phyloP scores from a whole-genome alignment of 1,140 invertebrate genomes.

The Panagrolaimus sp. region DNA sequence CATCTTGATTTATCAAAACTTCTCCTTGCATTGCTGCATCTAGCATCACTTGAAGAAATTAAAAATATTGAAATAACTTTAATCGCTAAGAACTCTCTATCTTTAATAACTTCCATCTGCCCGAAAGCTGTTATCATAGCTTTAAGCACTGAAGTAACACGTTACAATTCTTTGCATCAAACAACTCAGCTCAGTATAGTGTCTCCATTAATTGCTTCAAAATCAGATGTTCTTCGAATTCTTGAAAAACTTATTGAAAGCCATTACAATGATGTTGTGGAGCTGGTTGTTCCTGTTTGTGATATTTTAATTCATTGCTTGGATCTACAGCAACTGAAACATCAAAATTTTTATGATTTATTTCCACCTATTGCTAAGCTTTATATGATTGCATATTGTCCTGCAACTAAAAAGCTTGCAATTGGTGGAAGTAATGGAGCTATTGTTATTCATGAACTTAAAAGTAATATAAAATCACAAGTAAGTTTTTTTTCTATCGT shows the following conservation, averaged over 20 bases:
- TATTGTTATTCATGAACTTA: conserved; percentile 87
- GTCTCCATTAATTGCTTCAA: conserved; percentile 80
- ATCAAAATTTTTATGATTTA: conserved; percentile 78
- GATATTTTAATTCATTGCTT: conserved; percentile 96
- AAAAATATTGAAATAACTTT: conserved; percentile 81
- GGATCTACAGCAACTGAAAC: conserved; percentile 83
- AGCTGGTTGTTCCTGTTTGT: conserved; percentile 88
- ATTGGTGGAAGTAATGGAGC: conserved; percentile 86
- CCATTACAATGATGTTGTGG: conserved; percentile 87
- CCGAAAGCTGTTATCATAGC: conserved; percentile 94
- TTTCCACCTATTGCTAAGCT: conserved; percentile 85
- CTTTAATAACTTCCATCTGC: conserved; percentile 84
- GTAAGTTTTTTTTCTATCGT: no score
- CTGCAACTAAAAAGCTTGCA: conserved; percentile 81
- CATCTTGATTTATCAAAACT: conserved; percentile 87
- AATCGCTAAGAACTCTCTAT: conserved; percentile 86
- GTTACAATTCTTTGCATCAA: conserved; percentile 86
- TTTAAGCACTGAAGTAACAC: conserved; percentile 85
- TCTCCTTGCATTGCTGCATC: conserved; percentile 77
- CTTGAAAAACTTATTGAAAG: conserved; percentile 93
- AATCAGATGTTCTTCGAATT: conserved; percentile 84
- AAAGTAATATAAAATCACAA: conserved; percentile 84
- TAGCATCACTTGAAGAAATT: conserved; percentile 69
- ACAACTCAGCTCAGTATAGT: conserved; percentile 66
- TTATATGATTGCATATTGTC: conserved; percentile 75